Percentiles rank a stretch among this genome's conserved stretches.
These are phyloP conservation scores for Antheraea yamamai DNA, from an alignment of 2,888 invertebrate genomes.

Conservation along the genomic window DNA sequence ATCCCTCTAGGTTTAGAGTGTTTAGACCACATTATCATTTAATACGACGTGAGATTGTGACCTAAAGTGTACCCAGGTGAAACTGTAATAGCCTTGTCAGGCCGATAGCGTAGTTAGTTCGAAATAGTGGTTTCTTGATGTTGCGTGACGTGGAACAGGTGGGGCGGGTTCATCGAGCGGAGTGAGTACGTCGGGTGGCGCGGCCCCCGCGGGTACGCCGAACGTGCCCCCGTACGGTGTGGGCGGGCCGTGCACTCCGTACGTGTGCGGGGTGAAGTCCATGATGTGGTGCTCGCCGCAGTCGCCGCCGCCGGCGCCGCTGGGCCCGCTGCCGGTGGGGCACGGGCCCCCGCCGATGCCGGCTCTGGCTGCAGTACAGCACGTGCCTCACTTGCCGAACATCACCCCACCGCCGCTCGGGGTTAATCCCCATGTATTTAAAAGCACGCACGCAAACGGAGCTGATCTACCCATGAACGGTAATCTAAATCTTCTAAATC, in stretches of 20 bases:
- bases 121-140: not conserved
- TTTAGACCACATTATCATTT: no score
- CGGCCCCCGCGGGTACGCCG: conserved; percentile 15
- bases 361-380: conserved; percentile 29
- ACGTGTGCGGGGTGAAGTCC: conserved; percentile 57
- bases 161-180: conserved; percentile 19
- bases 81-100: no score
- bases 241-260: conserved; percentile 41
- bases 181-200: conserved; percentile 14
- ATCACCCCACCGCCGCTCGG: conserved; percentile 46
- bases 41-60: no score
- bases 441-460: conserved; percentile 77
- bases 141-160: not conserved
- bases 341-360: conserved; percentile 36
- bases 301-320: conserved; percentile 33
- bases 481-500: conserved; percentile 35
- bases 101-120: no score
- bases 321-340: conserved; percentile 30
- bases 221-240: conserved; percentile 30
- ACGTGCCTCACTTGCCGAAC: conserved; percentile 40
- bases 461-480: conserved; percentile 82
- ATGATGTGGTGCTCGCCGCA: conserved; percentile 56
- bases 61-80: no score
- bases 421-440: conserved; percentile 59
- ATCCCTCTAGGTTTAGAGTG: no score